These are phyloP conservation scores for Drosophila ogumai DNA, from an alignment of 1,140 invertebrate genomes.

Conservation along the genomic window DNA sequence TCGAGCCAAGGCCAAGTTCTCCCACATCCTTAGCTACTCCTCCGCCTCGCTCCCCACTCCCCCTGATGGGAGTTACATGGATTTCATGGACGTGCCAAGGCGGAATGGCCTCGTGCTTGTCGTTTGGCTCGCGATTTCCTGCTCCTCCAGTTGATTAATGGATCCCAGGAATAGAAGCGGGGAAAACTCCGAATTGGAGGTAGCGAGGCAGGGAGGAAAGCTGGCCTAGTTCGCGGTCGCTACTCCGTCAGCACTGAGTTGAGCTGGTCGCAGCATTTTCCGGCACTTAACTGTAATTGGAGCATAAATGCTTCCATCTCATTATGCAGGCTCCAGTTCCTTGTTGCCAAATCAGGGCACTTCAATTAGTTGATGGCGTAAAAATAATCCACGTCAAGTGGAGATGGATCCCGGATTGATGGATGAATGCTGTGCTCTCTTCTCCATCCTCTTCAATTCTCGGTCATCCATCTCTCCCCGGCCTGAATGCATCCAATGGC, in stretches of 20 bases:
- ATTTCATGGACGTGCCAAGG: slow-evolving; percentile 71
- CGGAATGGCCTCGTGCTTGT: slow-evolving; percentile 67
- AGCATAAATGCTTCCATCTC: slow-evolving; percentile 76
- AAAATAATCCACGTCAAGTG: slow-evolving; percentile 50
- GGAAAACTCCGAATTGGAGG: slow-evolving; percentile 6
- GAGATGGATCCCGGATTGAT: slow-evolving; percentile 48
- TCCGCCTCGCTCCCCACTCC: neutral
- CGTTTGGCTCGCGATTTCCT: slow-evolving; percentile 52
- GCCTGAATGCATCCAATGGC: slow-evolving; percentile 23
- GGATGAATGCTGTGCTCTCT: slow-evolving; percentile 25
- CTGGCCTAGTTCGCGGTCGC: slow-evolving; percentile 41
- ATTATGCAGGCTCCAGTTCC: slow-evolving; percentile 62
- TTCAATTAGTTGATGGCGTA: slow-evolving; percentile 74
- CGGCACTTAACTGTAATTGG: slow-evolving; percentile 79
- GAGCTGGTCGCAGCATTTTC: slow-evolving; percentile 72
- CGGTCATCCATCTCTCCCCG: neutral
- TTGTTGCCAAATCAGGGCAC: slow-evolving; percentile 64
- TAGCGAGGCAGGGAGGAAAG: slow-evolving; percentile 2
- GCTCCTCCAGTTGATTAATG: slow-evolving; percentile 71
- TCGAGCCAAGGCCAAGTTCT: slow-evolving; percentile 64
- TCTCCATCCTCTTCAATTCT: too few relatives aligned
- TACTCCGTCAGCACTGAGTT: slow-evolving; percentile 50
- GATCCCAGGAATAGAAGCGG: slow-evolving; percentile 16
- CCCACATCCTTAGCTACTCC: neutral
- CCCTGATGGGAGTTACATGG: slow-evolving; percentile 57